A percentile compares a stretch with the other conserved stretches of the same genome.
These are phyloP conservation scores for Platycheirus rosarum DNA, from an alignment of 2,888 invertebrate genomes.

Conservation along the genomic window DNA sequence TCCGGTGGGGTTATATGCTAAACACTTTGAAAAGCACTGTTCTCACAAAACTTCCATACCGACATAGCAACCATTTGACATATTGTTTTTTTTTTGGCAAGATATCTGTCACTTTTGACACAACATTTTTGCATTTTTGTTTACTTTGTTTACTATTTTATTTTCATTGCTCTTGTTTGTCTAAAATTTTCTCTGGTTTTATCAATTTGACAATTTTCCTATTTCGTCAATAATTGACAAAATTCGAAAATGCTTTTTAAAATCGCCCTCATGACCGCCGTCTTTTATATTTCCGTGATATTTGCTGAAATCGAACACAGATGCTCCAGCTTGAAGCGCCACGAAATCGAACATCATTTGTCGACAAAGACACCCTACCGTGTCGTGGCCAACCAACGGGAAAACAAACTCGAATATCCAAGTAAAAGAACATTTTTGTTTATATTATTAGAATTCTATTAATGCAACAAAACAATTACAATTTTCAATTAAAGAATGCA, in stretches of 20 bases:
- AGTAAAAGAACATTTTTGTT: constrained; percentile 82
- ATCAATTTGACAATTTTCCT: constrained; percentile 49
- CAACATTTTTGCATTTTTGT: constrained; percentile 57
- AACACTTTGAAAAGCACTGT: constrained; percentile 42
- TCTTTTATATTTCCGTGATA: constrained; percentile 64
- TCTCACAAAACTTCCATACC: constrained; percentile 14
- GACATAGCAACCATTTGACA: constrained; percentile 30
- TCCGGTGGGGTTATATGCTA: background rate
- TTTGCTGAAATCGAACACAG: constrained; percentile 57
- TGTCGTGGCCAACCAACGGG: constrained; percentile 86
- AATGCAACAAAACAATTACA: constrained; percentile 20
- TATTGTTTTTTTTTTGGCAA: constrained; percentile 33
- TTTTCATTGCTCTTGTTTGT: constrained; percentile 51
- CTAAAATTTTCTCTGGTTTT: constrained; percentile 50
- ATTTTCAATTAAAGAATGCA: constrained; percentile 84
- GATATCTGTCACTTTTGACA: constrained; percentile 60
- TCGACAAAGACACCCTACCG: constrained; percentile 90
- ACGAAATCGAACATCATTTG: constrained; percentile 84
- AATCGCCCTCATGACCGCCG: constrained; percentile 47
- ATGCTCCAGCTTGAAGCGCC: constrained; percentile 76
- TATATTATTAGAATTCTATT: background rate
- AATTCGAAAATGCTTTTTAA: constrained; percentile 58
- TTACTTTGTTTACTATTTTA: constrained; percentile 68
- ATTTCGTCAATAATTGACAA: constrained; percentile 15
- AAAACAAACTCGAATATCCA: constrained; percentile 84